Evolutionary conservation across 2,888 invertebrate species (phyloP).

Genomic region (Entomobrya multifasciata): DNA sequence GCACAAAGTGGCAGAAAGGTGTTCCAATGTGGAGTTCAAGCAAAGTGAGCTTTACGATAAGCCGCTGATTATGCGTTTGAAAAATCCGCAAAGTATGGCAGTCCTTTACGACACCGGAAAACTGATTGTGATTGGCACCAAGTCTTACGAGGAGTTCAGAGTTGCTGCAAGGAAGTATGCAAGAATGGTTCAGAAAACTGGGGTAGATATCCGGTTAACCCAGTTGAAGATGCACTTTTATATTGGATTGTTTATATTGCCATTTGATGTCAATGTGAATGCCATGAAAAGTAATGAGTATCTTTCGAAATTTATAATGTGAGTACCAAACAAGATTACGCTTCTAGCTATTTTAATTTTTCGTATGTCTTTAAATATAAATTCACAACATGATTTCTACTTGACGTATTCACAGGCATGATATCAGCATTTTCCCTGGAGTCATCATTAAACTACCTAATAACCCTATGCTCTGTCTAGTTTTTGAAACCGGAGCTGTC

Average conservation of each 20-base stretch:
- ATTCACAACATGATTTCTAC: background rate
- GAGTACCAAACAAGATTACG: too few species aligned
- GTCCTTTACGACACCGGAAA: slow-evolving; percentile 7
- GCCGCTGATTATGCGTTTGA: background rate
- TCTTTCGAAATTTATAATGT: slow-evolving; percentile 3
- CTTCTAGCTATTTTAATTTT: background rate
- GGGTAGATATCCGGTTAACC: background rate
- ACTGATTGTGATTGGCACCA: slow-evolving; percentile 31
- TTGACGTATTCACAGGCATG: slow-evolving; percentile 9
- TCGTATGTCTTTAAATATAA: background rate
- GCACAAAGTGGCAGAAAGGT: background rate
- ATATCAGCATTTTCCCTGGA: background rate
- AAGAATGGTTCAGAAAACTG: slow-evolving; percentile 32
- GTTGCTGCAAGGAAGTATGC: slow-evolving; percentile 16
- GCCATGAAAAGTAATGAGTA: background rate
- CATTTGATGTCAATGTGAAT: slow-evolving; percentile 5
- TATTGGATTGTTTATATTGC: slow-evolving; percentile 3
- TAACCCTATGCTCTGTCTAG: background rate
- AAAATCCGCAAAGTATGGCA: slow-evolving; percentile 17
- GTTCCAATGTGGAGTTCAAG: slow-evolving; percentile 11
- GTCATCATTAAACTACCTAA: background rate
- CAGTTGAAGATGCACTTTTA: slow-evolving; percentile 4
- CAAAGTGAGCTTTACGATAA: background rate
- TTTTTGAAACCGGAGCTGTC: slow-evolving; percentile 28
- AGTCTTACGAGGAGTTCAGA: slow-evolving; percentile 40